Conservation (phyloP, 2,797 vertebrate species). For the Falco naumanni region DNA sequence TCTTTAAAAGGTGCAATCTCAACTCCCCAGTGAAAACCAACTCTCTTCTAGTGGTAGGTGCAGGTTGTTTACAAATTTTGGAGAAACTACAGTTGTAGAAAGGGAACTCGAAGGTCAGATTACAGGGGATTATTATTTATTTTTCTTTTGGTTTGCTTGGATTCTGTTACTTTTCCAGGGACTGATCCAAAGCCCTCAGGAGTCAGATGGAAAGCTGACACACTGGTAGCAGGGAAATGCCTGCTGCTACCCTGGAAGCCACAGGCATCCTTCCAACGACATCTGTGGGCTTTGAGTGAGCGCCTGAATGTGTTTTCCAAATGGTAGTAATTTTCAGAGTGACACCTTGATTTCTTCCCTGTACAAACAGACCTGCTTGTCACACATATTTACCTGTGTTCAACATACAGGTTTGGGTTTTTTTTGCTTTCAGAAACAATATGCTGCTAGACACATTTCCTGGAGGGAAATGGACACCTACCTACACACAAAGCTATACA, state of each 20-base stretch:
- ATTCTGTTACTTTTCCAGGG: conserved; percentile 18
- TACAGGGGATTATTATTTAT: neutral
- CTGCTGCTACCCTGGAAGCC: neutral
- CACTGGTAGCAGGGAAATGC: neutral
- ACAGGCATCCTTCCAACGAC: neutral
- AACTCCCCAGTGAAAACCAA: neutral
- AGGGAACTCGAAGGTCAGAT: conserved; percentile 7
- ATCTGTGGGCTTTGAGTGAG: neutral
- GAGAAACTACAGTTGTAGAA: neutral
- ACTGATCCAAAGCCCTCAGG: neutral
- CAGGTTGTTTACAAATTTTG: neutral
- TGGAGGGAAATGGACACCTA: conserved; percentile 72
- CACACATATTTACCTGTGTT: conserved; percentile 46
- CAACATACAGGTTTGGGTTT: conserved; percentile 38
- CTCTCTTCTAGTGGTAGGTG: conserved; percentile 28
- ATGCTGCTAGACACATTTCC: conserved; percentile 62
- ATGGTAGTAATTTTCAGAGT: neutral
- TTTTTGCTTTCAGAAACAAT: conserved; percentile 40
- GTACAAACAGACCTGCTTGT: conserved; percentile 33
- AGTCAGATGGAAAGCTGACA: neutral
- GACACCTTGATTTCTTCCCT: conserved; percentile 39
- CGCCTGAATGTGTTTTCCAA: neutral
- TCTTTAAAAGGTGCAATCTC: neutral
- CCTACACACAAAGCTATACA: conserved; percentile 67
- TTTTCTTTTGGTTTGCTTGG: neutral